phyloP scores from a whole-genome alignment of 2,888 invertebrate genomes.

The Drepana falcataria region DNA sequence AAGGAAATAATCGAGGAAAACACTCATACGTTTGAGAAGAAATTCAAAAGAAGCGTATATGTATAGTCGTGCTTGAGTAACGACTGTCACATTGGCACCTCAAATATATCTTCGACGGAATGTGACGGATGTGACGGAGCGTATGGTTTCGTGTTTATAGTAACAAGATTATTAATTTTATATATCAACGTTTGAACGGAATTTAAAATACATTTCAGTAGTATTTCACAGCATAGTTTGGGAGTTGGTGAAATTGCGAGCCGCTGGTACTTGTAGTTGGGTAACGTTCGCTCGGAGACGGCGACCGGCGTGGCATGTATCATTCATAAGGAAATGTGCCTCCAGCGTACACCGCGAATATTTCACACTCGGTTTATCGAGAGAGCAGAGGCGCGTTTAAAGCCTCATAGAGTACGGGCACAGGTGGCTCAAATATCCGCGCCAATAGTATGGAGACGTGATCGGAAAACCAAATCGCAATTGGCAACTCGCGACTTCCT shows the following conservation, averaged over 20 bases:
- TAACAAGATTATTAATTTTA: no score
- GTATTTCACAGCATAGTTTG: slow-evolving; percentile 27
- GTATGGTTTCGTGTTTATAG: no score
- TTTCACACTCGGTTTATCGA: slow-evolving; percentile 75
- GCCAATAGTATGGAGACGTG: slow-evolving; percentile 74
- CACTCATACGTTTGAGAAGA: no score
- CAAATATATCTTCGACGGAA: no score
- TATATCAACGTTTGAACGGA: no score
- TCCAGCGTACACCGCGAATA: slow-evolving; percentile 62
- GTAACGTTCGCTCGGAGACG: slow-evolving; percentile 31
- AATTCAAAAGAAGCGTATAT: no score
- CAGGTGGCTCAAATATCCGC: slow-evolving; percentile 74
- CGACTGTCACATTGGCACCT: no score
- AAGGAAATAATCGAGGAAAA: no score
- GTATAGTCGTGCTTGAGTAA: no score
- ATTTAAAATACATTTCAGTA: slow-evolving; percentile 13
- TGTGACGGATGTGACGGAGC: no score
- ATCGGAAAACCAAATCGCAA: slow-evolving; percentile 69
- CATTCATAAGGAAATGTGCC: slow-evolving; percentile 72
- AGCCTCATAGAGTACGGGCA: slow-evolving; percentile 72
- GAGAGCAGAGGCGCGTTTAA: slow-evolving; percentile 68
- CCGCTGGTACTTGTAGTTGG: slow-evolving; percentile 28
- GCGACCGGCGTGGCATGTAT: slow-evolving; percentile 59
- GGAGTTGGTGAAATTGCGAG: slow-evolving; percentile 43
- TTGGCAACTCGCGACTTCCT: slow-evolving; percentile 71